Conservation (phyloP, 2,797 vertebrate genomes). For the Pagetopsis macropterus region DNA sequence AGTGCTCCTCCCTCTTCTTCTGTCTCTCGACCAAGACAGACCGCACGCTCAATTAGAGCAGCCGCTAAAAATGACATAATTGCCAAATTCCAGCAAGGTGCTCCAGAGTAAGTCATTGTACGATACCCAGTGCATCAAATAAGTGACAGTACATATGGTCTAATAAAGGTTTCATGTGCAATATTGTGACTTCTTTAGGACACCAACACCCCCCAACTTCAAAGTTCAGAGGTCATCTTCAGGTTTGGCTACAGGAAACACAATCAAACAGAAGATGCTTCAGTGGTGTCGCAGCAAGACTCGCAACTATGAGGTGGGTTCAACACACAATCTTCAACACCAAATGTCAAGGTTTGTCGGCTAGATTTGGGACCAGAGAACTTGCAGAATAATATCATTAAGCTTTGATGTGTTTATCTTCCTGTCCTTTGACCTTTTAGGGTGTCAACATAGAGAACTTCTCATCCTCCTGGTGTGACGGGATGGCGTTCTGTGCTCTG, state of each 20-base stretch:
- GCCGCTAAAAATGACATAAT: conserved; percentile 80
- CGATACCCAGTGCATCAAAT: not conserved
- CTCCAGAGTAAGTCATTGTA: conserved; percentile 75
- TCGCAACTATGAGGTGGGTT: conserved; percentile 91
- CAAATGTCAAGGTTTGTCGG: not conserved
- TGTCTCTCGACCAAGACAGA: conserved; percentile 66
- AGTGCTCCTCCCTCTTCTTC: conserved; percentile 50
- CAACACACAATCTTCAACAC: not conserved
- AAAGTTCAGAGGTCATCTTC: conserved; percentile 88
- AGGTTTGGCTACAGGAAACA: conserved; percentile 86
- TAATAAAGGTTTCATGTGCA: not conserved
- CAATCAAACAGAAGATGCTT: conserved; percentile 97
- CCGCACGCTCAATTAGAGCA: conserved; percentile 68
- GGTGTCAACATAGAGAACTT: conserved; percentile 96
- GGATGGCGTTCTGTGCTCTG: conserved; percentile 96
- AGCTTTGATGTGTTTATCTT: not conserved
- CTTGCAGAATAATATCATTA: not conserved
- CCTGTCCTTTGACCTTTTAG: conserved; percentile 71
- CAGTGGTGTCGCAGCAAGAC: conserved; percentile 97
- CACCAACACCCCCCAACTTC: conserved; percentile 77
- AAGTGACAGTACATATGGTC: not conserved
- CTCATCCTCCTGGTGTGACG: conserved; percentile 96
- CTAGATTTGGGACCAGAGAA: not conserved
- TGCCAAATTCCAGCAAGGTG: conserved; percentile 85
- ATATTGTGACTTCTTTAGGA: conserved; percentile 65